phyloP scores from a whole-genome alignment of 2,888 invertebrate genomes.

The Macaria liturata region DNA sequence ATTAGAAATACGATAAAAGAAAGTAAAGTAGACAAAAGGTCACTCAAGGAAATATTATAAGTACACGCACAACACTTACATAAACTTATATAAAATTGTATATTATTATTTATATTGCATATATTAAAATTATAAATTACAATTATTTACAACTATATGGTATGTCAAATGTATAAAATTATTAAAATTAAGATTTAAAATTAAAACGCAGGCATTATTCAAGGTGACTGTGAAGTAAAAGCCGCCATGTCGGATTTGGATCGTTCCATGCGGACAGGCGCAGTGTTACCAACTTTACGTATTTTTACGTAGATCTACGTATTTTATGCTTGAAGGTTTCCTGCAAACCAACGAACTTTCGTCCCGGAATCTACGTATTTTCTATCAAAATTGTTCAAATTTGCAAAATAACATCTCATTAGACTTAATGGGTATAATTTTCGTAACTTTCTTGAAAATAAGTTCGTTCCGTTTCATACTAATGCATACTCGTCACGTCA shows the following conservation, averaged over 20 bases:
- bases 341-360: too few relatives aligned
- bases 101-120: constrained; percentile 8
- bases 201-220: constrained; percentile 67
- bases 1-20: constrained; percentile 67
- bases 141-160: background rate
- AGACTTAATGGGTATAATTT: too few relatives aligned
- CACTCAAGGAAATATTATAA: constrained; percentile 78
- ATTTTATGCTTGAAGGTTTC: too few relatives aligned
- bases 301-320: too few relatives aligned
- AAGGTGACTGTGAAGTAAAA: constrained; percentile 72
- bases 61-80: constrained; percentile 58
- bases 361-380: too few relatives aligned
- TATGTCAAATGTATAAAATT: constrained; percentile 49
- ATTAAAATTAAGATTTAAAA: constrained; percentile 57
- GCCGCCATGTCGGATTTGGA: constrained; percentile 79
- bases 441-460: too few relatives aligned
- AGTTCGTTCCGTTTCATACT: too few relatives aligned
- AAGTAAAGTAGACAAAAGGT: constrained; percentile 74
- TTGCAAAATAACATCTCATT: too few relatives aligned
- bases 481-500: too few relatives aligned
- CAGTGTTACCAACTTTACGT: too few relatives aligned
- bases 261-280: constrained; percentile 61
- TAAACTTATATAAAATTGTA: constrained; percentile 60
- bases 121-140: too few relatives aligned
- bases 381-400: too few relatives aligned